A percentile compares a stretch with the other conserved stretches of the same genome.
These are phyloP conservation scores for Eumaeus atala DNA, from an alignment of 1,140 invertebrate genomes.

Conservation along the genomic window DNA sequence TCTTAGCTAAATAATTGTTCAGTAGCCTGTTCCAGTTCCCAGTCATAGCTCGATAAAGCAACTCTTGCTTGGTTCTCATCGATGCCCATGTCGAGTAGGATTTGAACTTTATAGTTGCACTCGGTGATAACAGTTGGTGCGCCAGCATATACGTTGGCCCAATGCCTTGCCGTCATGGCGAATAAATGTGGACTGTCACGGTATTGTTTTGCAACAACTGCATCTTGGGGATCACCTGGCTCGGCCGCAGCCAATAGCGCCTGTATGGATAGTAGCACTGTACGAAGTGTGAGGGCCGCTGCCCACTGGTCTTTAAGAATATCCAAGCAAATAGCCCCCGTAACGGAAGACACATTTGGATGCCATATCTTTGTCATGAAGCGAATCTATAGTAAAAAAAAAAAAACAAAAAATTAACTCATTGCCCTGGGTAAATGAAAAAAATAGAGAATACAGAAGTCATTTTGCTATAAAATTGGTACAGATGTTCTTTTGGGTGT, in stretches of 20 bases:
- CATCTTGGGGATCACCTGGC: slow-evolving; percentile 48
- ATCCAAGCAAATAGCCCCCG: slow-evolving; percentile 98
- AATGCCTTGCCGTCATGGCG: slow-evolving; percentile 65
- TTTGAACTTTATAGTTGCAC: slow-evolving; percentile 87
- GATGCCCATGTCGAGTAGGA: slow-evolving; percentile 91
- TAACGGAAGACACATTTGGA: slow-evolving; percentile 99
- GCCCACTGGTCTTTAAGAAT: slow-evolving; percentile 99
- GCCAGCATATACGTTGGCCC: slow-evolving; percentile 96
- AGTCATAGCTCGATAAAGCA: slow-evolving; percentile 90
- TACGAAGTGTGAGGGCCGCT: slow-evolving; percentile 97
- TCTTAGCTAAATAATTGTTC: slow-evolving; percentile 91
- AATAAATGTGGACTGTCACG: slow-evolving; percentile 38
- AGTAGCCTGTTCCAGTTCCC: slow-evolving; percentile 91
- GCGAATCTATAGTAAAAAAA: slow-evolving; percentile 77
- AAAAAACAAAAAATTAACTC: no score
- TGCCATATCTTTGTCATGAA: slow-evolving; percentile 99
- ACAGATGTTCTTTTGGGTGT: no score
- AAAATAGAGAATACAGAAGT: no score
- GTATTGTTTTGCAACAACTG: slow-evolving; percentile 51
- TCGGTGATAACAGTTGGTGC: slow-evolving; percentile 81
- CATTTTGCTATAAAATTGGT: no score
- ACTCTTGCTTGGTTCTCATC: slow-evolving; percentile 87
- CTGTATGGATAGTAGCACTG: slow-evolving; percentile 78
- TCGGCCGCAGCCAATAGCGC: slow-evolving; percentile 44
- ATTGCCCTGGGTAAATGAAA: neutral